Base-by-base conservation (phyloP, 2,888 invertebrate genomes). In the Cantharis rufa region DNA sequence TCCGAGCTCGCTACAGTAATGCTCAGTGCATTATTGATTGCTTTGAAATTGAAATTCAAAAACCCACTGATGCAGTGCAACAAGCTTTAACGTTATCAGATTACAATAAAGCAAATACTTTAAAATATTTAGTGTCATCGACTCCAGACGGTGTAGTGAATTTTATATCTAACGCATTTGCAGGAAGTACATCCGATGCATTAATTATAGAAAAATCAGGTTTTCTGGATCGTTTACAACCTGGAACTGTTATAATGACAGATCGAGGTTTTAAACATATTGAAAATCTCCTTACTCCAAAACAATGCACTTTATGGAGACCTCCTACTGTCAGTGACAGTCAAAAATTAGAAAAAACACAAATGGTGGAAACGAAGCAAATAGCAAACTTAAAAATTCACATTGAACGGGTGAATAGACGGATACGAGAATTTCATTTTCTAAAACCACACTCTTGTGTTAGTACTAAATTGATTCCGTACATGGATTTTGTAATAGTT, bases 41-140 rank as follows among this genome's bases (percentile, higher is more conserved):
- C 64, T 74, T 87, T 10, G 86, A 87, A 76, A 86, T 86, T 21
- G 84, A 86, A 70, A 77, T 87, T 18, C 83, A 87, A 80, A 87
- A 85, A 77, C 85, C 87, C 24, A 79, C 81, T 10, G 83, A 85
- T 64, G 80, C 85, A 7, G 5, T 86, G 1, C 62, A 84, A 64
- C 86, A 86, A 81, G 70, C 84, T 15, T 18, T 86, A 0, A 79
- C 86, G 1, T 87, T 86, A 86, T 87, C 86, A 15, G 84, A 85
- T 0, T 85, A 85, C 27, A 81, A 82, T 71, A 77, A 79, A 13
- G 74, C 79, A 63, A 82, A 84, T 62, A 84, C 83, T 1, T 48
- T 84, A 10, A 84, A 84, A 72, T 83, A 82, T 75, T 72, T 82
- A 16, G 74, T 84, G 28, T 76, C 79, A 1, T 74, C 69, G 28